Base-by-base conservation (phyloP, 2,797 vertebrate species). In the Hypotaenidia okinawae region DNA sequence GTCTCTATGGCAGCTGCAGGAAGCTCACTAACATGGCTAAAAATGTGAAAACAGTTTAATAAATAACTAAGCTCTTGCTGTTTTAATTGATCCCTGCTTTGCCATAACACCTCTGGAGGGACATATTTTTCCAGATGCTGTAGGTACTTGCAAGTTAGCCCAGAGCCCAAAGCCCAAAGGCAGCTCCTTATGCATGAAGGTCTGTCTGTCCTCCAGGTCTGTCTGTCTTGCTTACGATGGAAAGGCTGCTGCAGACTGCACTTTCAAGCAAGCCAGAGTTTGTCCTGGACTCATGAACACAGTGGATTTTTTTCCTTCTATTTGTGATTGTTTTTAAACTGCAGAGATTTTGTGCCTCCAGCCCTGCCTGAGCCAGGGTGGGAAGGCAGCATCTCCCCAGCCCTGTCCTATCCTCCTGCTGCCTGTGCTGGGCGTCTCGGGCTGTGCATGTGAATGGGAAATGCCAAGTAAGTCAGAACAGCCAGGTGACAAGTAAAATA, bases 1-100 rank as follows among this genome's bases (percentile, higher is more conserved):
- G 91, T 93, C 94, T 95, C 95, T 95, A 66, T 93, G 88, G 81
- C 85, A 95, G 96, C 94, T 92, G 81, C 84, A 63, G 90, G 83
- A 93, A 96, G 81, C 87, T 89, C 68, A 92, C 68, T 85, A 90
- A 75, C 61, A 32, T 2, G 6, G 75, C 84, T 91, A 49, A 90
- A 96, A 87, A 89, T 78, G 69, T 90, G 86, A 96, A 92, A 96
- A 70, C 68, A 90, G 62, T 69, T 89, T 85, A 94, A 93, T 93
- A 95, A 96, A 58, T 89, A 92, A 94, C 80, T 94, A 8, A 51
- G 78, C 72, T 92, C 63, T 28, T 84, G 66, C 41, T 16, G 17
- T 91, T 93, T 87, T 89, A 87, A 81, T 95, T 67, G 93, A 92
- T 85, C 33, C 12, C 43, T 83, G 32, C 45, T 89, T 87, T 96